These are phyloP conservation scores for Ischnura elegans DNA, from an alignment of 2,888 invertebrate genomes.

Conservation along the genomic window DNA sequence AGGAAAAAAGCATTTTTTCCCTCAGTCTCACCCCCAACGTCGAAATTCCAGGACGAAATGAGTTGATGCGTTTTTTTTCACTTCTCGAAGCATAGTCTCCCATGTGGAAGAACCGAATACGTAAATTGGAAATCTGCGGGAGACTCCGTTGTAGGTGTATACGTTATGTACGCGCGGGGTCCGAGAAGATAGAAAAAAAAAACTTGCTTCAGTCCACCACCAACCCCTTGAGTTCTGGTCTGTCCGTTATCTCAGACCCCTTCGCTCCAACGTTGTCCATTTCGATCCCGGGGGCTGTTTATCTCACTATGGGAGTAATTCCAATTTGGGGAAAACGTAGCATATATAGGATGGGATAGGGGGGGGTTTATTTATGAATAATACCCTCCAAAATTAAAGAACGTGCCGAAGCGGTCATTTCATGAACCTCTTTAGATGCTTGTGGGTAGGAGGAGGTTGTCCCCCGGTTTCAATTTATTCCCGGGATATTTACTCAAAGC, in stretches of 20 bases:
- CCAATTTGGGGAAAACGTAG: not conserved
- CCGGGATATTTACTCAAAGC: not conserved
- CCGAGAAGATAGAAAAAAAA: not conserved
- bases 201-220: not conserved
- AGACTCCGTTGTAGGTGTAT: not conserved
- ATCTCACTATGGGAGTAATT: constrained; percentile 29
- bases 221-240: not conserved
- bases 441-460: not conserved
- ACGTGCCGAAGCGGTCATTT: constrained; percentile 31
- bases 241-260: not conserved
- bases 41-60: constrained; percentile 7
- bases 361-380: constrained; percentile 14
- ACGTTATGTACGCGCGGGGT: too few species aligned
- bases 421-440: constrained; percentile 22
- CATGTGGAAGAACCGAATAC: not conserved
- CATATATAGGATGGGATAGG: too few species aligned
- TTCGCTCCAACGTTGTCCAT: constrained; percentile 23
- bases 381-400: constrained; percentile 35
- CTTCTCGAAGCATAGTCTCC: too few species aligned
- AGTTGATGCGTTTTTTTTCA: not conserved
- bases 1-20: not conserved
- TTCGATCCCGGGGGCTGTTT: constrained; percentile 12
- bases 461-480: not conserved
- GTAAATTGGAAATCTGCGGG: not conserved
- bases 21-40: not conserved